Base-by-base conservation (phyloP, 2,113 vertebrate genomes). In the Picathartes gymnocephalus region DNA sequence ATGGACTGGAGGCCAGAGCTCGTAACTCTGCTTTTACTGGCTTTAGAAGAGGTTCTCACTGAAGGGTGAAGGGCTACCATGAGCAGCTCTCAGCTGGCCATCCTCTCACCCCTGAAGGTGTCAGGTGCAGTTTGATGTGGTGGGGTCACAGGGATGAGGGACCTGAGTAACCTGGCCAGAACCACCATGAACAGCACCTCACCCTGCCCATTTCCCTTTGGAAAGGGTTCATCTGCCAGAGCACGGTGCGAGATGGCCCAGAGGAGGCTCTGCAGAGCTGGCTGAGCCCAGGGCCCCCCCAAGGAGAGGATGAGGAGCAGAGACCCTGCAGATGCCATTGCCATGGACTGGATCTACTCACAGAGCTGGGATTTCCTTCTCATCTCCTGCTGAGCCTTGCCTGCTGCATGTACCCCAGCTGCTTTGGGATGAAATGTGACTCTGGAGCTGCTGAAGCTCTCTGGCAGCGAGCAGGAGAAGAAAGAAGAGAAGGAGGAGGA, bases 81-180 rank as follows among this genome's bases (percentile, higher is more conserved):
- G 4, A 35, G 45, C 5, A 48, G 42, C 58, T 23, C 47, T 62
- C 66, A 62, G 14, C 39, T 68, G 30, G 48, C 47, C 44, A 12
- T 9, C 28, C 58, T 16, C 16, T n/a, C 61, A n/a, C 22, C 28
- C 40, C 70, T 13, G 42, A 37, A 20, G 30, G 19, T 18, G 10
- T 0, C 0, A 0, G 54, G 50, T 7, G 2, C 20, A 6, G 28
- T 18, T 35, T 20, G 73, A 39, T 10, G 10, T 8, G 15, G 8
- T 9, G 27, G 44, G 58, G 58, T 31, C 35, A 20, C 24, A 19
- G 22, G 28, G 35, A 33, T 18, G 66, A 54, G 50, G 33, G 35
- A 58, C 28, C 8, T 0, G 2, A 9, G 3, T 4, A 22, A 2
- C 45, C 19, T 10, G 33, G 45, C 22, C 40, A 65, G 45, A 35